Conservation (phyloP, 2,888 invertebrate genomes). For the Drosophila merina region DNA sequence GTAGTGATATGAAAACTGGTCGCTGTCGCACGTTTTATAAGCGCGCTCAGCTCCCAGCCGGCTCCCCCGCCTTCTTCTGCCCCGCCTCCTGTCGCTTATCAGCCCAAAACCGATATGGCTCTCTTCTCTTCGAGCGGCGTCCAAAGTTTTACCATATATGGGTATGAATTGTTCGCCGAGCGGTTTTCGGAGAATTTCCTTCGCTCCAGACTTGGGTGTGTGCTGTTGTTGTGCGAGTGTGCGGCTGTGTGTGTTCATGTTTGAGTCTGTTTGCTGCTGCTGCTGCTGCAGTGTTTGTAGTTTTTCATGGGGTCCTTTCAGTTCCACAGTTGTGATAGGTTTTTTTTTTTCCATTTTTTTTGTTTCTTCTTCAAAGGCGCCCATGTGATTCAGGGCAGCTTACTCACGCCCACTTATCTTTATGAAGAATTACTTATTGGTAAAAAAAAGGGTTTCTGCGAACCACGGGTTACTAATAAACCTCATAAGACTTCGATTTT, state of each 20-base stretch:
- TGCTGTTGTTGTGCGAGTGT: slow-evolving; percentile 13
- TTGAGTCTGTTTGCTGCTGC: slow-evolving; percentile 6
- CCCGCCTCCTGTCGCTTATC: slow-evolving; percentile 66
- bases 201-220: slow-evolving; percentile 44
- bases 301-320: not conserved
- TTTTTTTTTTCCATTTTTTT: slow-evolving; percentile 13
- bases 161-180: slow-evolving; percentile 80
- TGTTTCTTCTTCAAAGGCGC: slow-evolving; percentile 4
- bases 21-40: slow-evolving; percentile 82
- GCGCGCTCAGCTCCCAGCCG: slow-evolving; percentile 55
- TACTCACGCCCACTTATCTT: slow-evolving; percentile 36
- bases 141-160: slow-evolving; percentile 84
- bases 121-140: slow-evolving; percentile 70
- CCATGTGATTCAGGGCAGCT: slow-evolving; percentile 37
- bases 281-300: slow-evolving; percentile 10
- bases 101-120: slow-evolving; percentile 51
- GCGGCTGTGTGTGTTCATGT: slow-evolving; percentile 30
- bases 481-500: not conserved
- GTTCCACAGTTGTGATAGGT: not conserved
- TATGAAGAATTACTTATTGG: slow-evolving; percentile 8
- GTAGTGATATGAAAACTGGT: slow-evolving; percentile 84
- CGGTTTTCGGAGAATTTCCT: slow-evolving; percentile 70
- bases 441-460: not conserved
- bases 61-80: slow-evolving; percentile 23
- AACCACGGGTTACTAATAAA: not conserved